phyloP scores from a whole-genome alignment of 23 tunicate species.

The Clavelina lepadiformis region DNA sequence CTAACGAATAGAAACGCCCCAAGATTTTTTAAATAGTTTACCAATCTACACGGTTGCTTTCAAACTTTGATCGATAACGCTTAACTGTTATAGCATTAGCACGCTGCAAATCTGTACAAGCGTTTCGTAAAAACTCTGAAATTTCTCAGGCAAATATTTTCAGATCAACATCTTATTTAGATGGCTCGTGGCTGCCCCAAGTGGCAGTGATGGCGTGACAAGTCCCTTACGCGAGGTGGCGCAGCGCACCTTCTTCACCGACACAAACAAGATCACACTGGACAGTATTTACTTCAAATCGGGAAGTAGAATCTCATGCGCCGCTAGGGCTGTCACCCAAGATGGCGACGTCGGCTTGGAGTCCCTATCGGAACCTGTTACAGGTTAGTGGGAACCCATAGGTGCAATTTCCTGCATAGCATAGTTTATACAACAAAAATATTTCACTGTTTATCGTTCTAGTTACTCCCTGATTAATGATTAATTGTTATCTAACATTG shows the following conservation, averaged over 20 bases:
- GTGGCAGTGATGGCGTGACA: constrained; percentile 72
- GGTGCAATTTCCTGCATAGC: background rate
- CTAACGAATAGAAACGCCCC: too few species aligned
- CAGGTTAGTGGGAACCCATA: constrained; percentile 30
- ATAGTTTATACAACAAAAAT: background rate
- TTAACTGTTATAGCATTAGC: too few species aligned
- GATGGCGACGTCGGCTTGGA: constrained; percentile 97
- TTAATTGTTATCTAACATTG: constrained; percentile 3
- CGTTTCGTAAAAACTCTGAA: background rate
- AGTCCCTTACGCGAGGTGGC: constrained; percentile 74
- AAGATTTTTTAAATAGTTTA: too few species aligned
- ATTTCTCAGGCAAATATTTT: background rate
- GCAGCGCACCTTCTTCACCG: constrained; percentile 90
- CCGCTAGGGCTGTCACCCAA: constrained; percentile 83
- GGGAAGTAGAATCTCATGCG: constrained; percentile 87
- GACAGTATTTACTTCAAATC: constrained; percentile 93
- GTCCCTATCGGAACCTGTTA: constrained; percentile 71
- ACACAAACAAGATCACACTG: constrained; percentile 75
- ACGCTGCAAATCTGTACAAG: too few species aligned
- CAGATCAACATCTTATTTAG: too few species aligned
- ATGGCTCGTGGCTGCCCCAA: constrained; percentile 95
- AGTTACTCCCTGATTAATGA: background rate
- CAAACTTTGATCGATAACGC: too few species aligned
- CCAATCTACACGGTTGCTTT: too few species aligned
- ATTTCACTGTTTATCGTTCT: background rate